phyloP scores from a whole-genome alignment of 2,888 invertebrate genomes.

The Patella caerulea region DNA sequence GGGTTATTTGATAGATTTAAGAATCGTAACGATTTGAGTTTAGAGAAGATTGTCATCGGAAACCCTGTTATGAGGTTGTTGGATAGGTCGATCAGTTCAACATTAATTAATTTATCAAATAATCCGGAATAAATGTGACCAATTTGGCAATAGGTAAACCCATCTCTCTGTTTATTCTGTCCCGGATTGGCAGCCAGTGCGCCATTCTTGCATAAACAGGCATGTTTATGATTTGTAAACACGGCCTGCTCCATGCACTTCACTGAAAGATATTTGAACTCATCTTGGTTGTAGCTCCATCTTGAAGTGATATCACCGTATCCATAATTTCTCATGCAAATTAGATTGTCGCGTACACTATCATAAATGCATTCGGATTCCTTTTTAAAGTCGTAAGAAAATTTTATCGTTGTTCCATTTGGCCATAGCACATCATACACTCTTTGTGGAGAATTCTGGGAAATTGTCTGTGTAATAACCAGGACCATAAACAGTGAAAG shows the following conservation, averaged over 20 bases:
- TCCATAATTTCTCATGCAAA: neutral
- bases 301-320: neutral
- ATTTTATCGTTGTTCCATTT: neutral
- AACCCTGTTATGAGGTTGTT: neutral
- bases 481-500: no score
- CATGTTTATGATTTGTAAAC: neutral
- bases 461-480: no score
- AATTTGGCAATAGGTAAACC: neutral
- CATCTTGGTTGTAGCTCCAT: neutral
- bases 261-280: neutral
- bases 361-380: conserved; percentile 1
- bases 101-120: neutral
- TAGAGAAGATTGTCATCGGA: neutral
- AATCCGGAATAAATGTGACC: neutral
- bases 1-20: neutral
- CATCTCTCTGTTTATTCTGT: neutral
- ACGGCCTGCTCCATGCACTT: neutral
- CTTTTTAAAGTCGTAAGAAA: neutral
- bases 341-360: neutral
- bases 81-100: neutral
- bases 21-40: neutral
- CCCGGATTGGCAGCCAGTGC: neutral
- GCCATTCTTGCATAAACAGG: neutral
- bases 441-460: neutral
- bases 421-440: neutral